Conservation (phyloP, 2,888 invertebrate genomes). For the Gymnosoma rotundatum region DNA sequence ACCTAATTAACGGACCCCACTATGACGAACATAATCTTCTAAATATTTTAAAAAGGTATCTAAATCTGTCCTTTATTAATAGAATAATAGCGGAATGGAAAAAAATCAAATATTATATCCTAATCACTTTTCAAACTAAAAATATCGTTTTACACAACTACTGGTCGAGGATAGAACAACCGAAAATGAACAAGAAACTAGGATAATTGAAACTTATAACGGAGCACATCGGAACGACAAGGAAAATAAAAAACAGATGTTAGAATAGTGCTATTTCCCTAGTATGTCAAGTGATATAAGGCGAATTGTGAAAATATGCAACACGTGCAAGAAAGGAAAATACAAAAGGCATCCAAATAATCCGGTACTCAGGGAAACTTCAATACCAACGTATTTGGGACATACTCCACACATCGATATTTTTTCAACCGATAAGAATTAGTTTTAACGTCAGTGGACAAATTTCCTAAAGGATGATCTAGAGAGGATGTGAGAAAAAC, state of each 20-base stretch:
- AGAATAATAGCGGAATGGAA: background rate
- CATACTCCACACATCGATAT: too few relatives aligned
- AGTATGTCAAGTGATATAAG: background rate
- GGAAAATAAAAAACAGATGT: conserved; percentile 59
- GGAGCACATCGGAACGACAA: background rate
- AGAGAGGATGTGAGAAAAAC: too few relatives aligned
- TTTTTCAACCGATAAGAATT: too few relatives aligned
- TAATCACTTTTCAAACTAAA: conserved; percentile 47
- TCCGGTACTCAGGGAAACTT: too few relatives aligned
- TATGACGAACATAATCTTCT: conserved; percentile 29
- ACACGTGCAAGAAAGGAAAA: conserved; percentile 39
- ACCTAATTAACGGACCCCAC: conserved; percentile 28
- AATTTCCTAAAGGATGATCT: too few relatives aligned
- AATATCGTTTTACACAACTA: conserved; percentile 46
- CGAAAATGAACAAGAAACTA: conserved; percentile 13
- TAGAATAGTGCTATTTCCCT: conserved; percentile 38
- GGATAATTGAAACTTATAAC: background rate
- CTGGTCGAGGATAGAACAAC: conserved; percentile 23
- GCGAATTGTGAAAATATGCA: conserved; percentile 3
- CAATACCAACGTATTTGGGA: too few relatives aligned
- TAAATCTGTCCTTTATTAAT: too few relatives aligned
- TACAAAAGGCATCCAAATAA: too few relatives aligned
- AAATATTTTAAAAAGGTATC: too few relatives aligned
- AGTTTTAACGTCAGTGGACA: too few relatives aligned
- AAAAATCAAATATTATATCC: conserved; percentile 27